Base-by-base conservation (phyloP, 1,140 invertebrate species). In the Yoshiicerus persimilis region DNA sequence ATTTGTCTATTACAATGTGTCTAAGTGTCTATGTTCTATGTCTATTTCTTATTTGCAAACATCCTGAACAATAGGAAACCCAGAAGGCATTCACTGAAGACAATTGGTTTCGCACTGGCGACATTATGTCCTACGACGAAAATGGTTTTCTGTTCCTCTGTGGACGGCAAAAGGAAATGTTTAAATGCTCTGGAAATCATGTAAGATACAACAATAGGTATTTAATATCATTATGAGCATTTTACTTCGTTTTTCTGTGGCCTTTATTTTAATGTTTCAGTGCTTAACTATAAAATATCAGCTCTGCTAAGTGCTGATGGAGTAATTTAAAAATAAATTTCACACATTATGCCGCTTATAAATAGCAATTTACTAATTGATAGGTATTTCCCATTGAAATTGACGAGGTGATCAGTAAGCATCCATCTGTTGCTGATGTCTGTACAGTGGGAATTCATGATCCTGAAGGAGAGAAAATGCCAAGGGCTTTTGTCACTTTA, bases 361-460 rank as follows among this genome's bases (percentile, higher is more conserved):
- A 64, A 25, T 25, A 23, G n/a, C 25, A 1, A 32, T 32, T 27
- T 23, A 23, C 25, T 10, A 70, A 10, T 6, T 27, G 20, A 23
- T 6, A 91, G 89, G 88, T 92, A 9, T 85, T 88, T 25, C 91
- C 91, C 32, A 56, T 88, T 6, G 89, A 91, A 87, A 16, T 92
- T 5, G 91, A 92, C 80, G 87, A 66, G 6, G 41, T 91, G 20
- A 92, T 93, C 23, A 56, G 92, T 30, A 91, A 92, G 56, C 92
- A 92, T 90, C 89, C 90, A 11, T 92, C 91, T 47, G 90, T 94
- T 38, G 91, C 91, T 13, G 93, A 93, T 77, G 92, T 92, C 23
- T 93, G 92, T 34, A 93, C 94, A 25, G 90, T 93, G 2, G 91
- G 92, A n/a, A 92, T 94, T 90, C 90, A 91, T 62, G 88, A 93